Percentiles rank a stretch among this genome's conserved stretches.
Evolutionary conservation across 2,888 invertebrate genomes (phyloP).

Genomic region (Cephus sareptanus): DNA sequence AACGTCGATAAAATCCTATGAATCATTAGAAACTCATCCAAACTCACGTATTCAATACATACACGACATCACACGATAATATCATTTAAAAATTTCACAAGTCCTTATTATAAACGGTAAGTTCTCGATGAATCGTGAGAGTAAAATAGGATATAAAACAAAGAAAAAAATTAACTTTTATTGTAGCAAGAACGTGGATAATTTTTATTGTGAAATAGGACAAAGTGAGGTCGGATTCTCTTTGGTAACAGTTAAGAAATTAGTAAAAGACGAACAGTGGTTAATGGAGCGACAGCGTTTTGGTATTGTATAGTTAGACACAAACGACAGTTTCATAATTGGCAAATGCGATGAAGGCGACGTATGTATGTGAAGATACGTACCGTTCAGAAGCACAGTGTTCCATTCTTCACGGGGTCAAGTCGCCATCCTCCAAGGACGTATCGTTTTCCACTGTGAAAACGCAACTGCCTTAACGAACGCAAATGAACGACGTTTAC

Average conservation of each 20-base stretch:
- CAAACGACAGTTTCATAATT: slow-evolving; percentile 1
- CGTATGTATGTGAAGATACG: slow-evolving; percentile 13
- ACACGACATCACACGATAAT: not conserved
- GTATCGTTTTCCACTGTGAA: slow-evolving; percentile 33
- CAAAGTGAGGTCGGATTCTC: not conserved
- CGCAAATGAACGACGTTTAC: not conserved
- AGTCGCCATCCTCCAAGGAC: slow-evolving; percentile 53
- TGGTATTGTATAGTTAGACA: not conserved
- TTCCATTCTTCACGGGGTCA: slow-evolving; percentile 61
- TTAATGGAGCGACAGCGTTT: not conserved
- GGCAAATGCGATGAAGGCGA: not conserved
- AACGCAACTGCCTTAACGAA: slow-evolving; percentile 17
- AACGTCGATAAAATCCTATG: not conserved
- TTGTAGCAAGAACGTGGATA: not conserved
- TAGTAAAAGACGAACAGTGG: not conserved
- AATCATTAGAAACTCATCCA: not conserved
- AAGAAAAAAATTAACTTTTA: not conserved
- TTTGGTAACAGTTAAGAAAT: not conserved
- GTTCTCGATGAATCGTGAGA: not conserved
- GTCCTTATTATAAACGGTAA: not conserved
- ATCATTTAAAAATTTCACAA: not conserved
- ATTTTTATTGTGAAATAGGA: not conserved
- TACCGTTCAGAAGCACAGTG: slow-evolving; percentile 55
- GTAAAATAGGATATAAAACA: not conserved
- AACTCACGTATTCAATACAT: not conserved